Evolutionary conservation across 1,140 invertebrate species (phyloP), one percentile per base, ranked within the genome.

Genomic region (Caerostris extrusa): DNA sequence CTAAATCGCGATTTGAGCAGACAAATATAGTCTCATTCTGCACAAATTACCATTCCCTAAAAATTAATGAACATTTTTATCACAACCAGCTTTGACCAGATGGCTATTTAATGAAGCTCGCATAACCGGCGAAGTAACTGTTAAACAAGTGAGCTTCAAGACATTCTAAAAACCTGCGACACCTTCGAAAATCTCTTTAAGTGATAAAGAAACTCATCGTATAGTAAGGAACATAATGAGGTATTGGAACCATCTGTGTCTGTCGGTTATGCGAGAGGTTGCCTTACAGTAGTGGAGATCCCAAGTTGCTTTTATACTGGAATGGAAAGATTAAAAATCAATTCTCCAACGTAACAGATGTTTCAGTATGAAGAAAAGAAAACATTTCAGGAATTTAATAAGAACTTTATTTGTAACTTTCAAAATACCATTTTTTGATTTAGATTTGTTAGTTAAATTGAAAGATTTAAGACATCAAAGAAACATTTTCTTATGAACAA

Each of bases 191-290:
- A 58, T 85, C 83, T 57, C 10, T 58, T 57, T 85, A 60, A 85
- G 83, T 57, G 83, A 85, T 85, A 85, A 85, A 58, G 83, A 14
- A 85, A 85, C n/a, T n/a, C 6, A 85, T 85, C 12, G n/a, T 19
- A 50, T 8, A 19, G 82, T 6, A 83, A 56, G n/a, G 8, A 12
- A 17, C 7, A n/a, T 12, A 56, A 19, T 58, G 82, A 85, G 82
- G 82, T 85, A 85, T n/a, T 19, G 55, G 55, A 6, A 34, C 55
- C 83, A 85, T 85, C 83, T 60, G 57, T 60, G 56, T 34, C 19
- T 34, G 3, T 12, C 71, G 34, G 34, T 34, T 85, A 50, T 58
- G 57, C 50, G 83, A 58, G 83, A 58, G 83, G 56, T 56, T 58
- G 14, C 83, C n/a, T 85, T 17, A 58, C 7, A 58, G 83, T 58